phyloP scores from a whole-genome alignment of 2,113 vertebrate species.

The Dicentrarchus labrax region DNA sequence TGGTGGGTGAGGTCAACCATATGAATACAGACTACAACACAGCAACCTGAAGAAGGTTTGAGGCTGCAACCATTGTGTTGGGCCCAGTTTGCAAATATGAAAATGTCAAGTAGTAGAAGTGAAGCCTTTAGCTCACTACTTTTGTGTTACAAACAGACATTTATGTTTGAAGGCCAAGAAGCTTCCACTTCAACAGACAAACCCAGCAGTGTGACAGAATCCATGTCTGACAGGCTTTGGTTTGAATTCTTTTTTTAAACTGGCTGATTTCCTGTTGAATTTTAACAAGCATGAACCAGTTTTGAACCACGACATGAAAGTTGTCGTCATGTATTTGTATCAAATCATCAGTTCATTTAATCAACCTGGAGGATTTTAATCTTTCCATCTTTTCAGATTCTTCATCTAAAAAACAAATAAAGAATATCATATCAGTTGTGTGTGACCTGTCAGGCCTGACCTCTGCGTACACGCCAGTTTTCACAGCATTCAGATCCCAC shows the following conservation, averaged over 20 bases:
- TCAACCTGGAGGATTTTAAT: background rate
- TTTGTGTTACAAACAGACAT: background rate
- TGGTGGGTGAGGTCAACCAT: background rate
- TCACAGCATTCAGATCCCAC: slow-evolving; percentile 75
- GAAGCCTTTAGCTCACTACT: background rate
- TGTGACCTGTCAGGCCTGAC: slow-evolving; percentile 54
- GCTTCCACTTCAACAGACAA: background rate
- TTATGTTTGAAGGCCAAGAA: background rate
- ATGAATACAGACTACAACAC: background rate
- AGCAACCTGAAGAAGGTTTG: background rate
- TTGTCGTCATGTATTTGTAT: too few relatives aligned
- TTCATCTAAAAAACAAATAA: background rate
- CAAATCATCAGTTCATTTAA: background rate
- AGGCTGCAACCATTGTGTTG: background rate
- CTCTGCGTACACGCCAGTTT: slow-evolving; percentile 54
- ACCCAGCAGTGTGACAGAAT: background rate
- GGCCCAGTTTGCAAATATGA: background rate
- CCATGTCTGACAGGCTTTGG: background rate
- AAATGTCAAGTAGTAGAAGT: background rate
- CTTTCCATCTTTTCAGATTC: background rate
- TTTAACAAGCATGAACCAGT: background rate
- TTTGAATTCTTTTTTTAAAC: background rate
- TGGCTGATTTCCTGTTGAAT: background rate
- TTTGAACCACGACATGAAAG: background rate
- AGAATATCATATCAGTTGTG: background rate